These are phyloP conservation scores for Oryzias melastigma DNA, from an alignment of 2,113 vertebrate genomes.

Conservation along the genomic window DNA sequence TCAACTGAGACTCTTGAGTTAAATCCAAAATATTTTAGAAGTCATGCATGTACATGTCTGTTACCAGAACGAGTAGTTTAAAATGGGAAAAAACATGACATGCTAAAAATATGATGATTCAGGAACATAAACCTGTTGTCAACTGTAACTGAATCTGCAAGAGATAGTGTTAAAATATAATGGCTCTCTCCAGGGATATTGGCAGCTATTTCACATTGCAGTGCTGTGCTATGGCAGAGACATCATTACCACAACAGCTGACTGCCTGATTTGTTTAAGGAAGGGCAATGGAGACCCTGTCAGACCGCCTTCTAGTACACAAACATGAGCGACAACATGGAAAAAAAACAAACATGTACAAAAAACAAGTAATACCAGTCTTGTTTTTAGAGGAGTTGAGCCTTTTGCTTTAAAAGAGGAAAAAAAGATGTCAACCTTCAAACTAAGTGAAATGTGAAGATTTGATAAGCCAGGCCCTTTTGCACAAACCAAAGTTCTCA, in stretches of 20 bases:
- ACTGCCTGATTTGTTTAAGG: conserved; percentile 39
- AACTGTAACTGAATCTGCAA: conserved; percentile 50
- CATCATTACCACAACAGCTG: conserved; percentile 71
- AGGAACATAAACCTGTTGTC: conserved; percentile 32
- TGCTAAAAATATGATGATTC: not conserved
- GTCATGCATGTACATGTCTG: not conserved
- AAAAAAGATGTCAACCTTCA: not conserved
- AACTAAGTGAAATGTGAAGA: not conserved
- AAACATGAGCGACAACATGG: conserved; percentile 15
- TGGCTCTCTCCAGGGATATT: conserved; percentile 14
- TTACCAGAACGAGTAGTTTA: conserved; percentile 1
- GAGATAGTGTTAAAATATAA: conserved; percentile 61
- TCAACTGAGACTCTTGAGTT: not conserved
- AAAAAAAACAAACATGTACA: not conserved
- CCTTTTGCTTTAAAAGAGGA: not conserved
- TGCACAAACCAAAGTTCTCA: too few species aligned
- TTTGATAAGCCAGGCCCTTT: not conserved
- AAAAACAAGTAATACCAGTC: not conserved
- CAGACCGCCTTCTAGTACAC: conserved; percentile 10
- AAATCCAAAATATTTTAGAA: conserved; percentile 16
- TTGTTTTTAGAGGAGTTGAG: not conserved
- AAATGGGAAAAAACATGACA: not conserved
- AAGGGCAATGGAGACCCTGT: conserved; percentile 20
- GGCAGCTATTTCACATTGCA: conserved; percentile 58
- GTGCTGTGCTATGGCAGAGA: conserved; percentile 54